These are phyloP conservation scores for Philypnodon macrostomus DNA, from an alignment of 2,797 vertebrate genomes.

Conservation along the genomic window DNA sequence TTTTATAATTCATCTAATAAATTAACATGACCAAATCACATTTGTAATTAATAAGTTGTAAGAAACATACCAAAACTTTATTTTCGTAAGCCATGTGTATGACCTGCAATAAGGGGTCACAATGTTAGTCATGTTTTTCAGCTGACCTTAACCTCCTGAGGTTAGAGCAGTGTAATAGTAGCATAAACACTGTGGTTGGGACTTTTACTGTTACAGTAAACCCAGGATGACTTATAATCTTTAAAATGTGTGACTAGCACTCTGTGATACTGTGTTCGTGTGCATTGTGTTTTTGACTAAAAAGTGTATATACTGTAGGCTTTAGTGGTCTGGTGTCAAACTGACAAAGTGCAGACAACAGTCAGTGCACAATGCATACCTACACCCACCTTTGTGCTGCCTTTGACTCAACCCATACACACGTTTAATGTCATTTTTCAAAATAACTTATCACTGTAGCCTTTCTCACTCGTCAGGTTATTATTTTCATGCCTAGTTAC, in stretches of 20 bases:
- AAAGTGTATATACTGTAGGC: no score
- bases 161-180: conserved; percentile 28
- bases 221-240: conserved; percentile 27
- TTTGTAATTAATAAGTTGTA: no score
- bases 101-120: no score
- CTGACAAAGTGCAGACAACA: conserved; percentile 57
- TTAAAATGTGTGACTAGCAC: conserved; percentile 10
- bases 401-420: conserved; percentile 6
- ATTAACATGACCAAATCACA: no score
- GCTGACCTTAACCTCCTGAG: conserved; percentile 39
- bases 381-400: conserved; percentile 8
- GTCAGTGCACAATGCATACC: conserved; percentile 34
- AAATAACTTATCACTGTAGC: conserved; percentile 8
- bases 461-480: conserved; percentile 8
- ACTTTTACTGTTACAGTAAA: conserved; percentile 28
- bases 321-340: conserved; percentile 52
- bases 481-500: conserved; percentile 11
- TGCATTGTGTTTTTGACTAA: conserved; percentile 21
- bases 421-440: neutral
- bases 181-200: conserved; percentile 21
- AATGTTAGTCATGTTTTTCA: no score
- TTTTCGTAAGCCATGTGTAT: no score
- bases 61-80: no score
- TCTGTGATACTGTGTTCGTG: no score
- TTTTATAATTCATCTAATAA: conserved; percentile 74